Evolutionary conservation across 35 echinoderm and acorn worm species (phyloP).

Genomic region (Anneissia japonica): DNA sequence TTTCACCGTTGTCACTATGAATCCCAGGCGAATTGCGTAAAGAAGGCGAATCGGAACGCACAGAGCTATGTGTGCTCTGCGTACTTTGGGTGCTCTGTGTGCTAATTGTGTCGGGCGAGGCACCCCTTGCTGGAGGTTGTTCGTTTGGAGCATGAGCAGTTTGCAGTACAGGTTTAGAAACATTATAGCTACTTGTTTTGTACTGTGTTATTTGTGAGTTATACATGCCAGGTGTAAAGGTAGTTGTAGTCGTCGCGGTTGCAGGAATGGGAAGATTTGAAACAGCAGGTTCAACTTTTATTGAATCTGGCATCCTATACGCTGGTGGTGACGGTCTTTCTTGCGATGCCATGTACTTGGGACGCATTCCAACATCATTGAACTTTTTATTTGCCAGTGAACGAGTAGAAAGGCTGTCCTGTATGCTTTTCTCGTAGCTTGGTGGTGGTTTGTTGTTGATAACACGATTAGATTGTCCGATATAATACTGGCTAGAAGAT

Average conservation of each 20-base stretch:
- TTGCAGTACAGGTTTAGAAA: conserved; percentile 87
- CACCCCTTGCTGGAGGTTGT: conserved; percentile 52
- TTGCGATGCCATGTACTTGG: not conserved
- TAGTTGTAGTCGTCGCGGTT: conserved; percentile 68
- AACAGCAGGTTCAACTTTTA: not conserved
- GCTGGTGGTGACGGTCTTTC: not conserved
- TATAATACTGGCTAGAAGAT: not conserved
- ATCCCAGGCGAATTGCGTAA: conserved; percentile 34
- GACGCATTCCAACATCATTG: conserved; percentile 7
- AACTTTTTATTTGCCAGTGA: conserved; percentile 40
- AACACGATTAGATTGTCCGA: not conserved
- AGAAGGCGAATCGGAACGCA: conserved; percentile 44
- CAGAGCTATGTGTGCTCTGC: conserved; percentile 58
- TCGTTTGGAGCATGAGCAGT: conserved; percentile 89
- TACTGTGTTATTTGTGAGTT: conserved; percentile 44
- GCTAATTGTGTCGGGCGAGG: conserved; percentile 88
- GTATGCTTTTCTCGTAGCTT: conserved; percentile 73
- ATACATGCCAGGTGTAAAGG: conserved; percentile 41
- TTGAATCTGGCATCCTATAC: not conserved
- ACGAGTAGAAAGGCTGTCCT: conserved; percentile 42
- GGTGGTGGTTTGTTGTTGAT: conserved; percentile 80
- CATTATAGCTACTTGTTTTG: conserved; percentile 59
- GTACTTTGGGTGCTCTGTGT: conserved; percentile 65
- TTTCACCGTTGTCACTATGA: not conserved
- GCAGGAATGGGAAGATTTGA: conserved; percentile 58